These are phyloP conservation scores for Celastrina argiolus DNA, from an alignment of 2,888 invertebrate species.

Conservation along the genomic window DNA sequence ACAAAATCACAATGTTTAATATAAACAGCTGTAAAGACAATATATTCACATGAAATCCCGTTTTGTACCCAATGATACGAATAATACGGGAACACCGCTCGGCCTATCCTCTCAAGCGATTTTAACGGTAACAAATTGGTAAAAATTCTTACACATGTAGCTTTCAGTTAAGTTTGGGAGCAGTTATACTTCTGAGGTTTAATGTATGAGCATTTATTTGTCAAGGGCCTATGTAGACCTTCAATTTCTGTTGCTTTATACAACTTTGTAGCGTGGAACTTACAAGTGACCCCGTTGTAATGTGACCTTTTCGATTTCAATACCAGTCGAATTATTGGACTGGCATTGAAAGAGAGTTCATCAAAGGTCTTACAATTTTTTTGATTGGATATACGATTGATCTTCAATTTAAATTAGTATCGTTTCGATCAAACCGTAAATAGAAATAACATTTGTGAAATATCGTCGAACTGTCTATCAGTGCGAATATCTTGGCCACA, in stretches of 20 bases:
- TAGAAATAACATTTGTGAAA: neutral
- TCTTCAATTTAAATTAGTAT: neutral
- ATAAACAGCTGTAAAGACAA: too few species aligned
- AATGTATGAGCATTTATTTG: slow-evolving; percentile 47
- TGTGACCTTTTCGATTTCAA: neutral
- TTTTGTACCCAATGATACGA: neutral
- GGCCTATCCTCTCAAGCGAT: slow-evolving; percentile 35
- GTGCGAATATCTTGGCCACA: neutral
- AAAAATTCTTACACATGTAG: slow-evolving; percentile 58
- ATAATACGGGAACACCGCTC: slow-evolving; percentile 26
- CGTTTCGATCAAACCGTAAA: neutral
- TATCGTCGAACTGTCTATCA: neutral
- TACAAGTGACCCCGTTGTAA: neutral
- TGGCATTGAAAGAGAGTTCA: too few species aligned
- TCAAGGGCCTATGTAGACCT: slow-evolving; percentile 36
- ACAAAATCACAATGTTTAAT: too few species aligned
- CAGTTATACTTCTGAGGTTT: slow-evolving; percentile 42
- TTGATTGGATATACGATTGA: too few species aligned
- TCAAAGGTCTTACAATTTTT: neutral
- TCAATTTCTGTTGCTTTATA: slow-evolving; percentile 4
- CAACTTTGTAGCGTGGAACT: neutral
- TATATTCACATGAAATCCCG: too few species aligned
- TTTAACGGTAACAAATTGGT: slow-evolving; percentile 54
- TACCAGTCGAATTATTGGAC: neutral
- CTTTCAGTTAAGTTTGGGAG: slow-evolving; percentile 42